Base-by-base conservation (phyloP, 2,113 vertebrate species). In the Hypomesus transpacificus region DNA sequence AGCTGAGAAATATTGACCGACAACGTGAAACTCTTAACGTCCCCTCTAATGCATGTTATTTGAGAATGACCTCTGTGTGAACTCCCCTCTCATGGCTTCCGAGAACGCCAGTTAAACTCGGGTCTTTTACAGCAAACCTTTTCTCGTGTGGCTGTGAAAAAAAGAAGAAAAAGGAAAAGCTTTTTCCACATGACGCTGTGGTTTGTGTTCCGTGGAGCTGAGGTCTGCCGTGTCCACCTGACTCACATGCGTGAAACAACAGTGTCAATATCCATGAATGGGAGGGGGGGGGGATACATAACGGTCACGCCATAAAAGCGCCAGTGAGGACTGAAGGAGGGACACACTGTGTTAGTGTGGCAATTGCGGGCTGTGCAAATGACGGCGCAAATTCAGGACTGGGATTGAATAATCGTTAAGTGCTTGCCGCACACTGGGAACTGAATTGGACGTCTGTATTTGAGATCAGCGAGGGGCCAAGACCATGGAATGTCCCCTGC, bases 21-120 rank as follows among this genome's bases (percentile, higher is more conserved):
- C 76, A 71, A 70, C 62, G 39, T 70, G 71, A 68, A 65, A 18
- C 62, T 71, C 59, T 72, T 74, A 67, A 71, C 75, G 20, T 13
- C 20, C n/a, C 18, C 73, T 62, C 60, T 14, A 31, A 67, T 3
- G n/a, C 57, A 74, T 17, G 53, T 74, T 53, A 75, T 68, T 67
- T 72, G 51, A 73, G 16, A 64, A 17, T 34, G 64, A 51, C 60
- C 57, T 56, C 75, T 6, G 20, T 0, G 4, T 26, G n/a, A 18
- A 2, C 34, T 46, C 56, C n/a, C 60, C 60, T 16, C 11, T 24
- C 31, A 68, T 51, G 14, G 31, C 31, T 6, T 34, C 31, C 31
- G 31, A 34, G 4, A 21, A 69, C 18, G 63, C 24, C 16, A 62
- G 61, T 53, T 63, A 68, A 79, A 16, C 20, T 16, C 4, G 17